phyloP scores from a whole-genome alignment of 2,888 invertebrate species.

The Synergus umbraculus region DNA sequence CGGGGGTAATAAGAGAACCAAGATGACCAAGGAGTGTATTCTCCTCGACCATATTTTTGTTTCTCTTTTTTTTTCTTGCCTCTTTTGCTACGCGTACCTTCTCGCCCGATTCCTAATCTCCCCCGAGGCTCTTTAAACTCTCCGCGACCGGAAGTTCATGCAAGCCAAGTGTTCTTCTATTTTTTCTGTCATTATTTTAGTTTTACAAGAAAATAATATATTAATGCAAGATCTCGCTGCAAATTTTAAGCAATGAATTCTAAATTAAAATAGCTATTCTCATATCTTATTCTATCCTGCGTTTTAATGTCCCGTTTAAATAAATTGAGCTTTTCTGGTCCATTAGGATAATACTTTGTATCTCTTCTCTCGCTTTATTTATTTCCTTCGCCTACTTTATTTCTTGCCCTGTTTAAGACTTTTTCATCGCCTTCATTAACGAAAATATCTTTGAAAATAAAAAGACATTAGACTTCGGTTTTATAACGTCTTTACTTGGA shows the following conservation, averaged over 20 bases:
- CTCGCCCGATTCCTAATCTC: conserved; percentile 25
- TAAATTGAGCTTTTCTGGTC: neutral
- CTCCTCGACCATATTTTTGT: neutral
- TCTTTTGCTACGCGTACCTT: neutral
- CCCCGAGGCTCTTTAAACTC: conserved; percentile 13
- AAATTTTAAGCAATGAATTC: neutral
- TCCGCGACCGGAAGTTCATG: conserved; percentile 10
- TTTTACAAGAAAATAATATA: neutral
- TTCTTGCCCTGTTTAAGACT: neutral
- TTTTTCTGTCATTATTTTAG: neutral
- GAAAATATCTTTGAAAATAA: no score
- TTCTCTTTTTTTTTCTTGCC: neutral
- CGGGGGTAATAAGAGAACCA: conserved; percentile 1
- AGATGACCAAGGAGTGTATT: neutral
- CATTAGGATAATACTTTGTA: neutral
- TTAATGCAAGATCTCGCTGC: neutral
- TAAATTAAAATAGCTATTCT: neutral
- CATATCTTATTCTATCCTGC: neutral
- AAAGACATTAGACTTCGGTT: no score
- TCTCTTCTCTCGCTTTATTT: neutral
- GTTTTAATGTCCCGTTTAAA: neutral
- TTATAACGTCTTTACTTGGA: no score
- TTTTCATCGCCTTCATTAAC: neutral
- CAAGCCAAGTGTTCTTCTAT: neutral
- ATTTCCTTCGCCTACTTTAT: neutral